phyloP scores from a whole-genome alignment of 2,113 vertebrate genomes.

The Trematocara variabile region DNA sequence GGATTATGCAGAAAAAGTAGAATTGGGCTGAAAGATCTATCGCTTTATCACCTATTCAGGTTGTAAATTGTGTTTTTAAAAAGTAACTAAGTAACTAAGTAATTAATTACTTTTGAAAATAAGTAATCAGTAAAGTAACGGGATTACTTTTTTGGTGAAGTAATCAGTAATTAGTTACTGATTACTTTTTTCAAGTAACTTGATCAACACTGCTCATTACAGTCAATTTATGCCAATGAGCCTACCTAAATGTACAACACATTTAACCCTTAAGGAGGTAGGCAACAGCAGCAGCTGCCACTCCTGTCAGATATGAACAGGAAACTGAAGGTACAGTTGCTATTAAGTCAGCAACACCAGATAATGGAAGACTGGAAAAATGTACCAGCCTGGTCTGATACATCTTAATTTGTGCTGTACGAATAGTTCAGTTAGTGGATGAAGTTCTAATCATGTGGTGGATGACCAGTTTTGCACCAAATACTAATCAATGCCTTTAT shows the following conservation, averaged over 20 bases:
- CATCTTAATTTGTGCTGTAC: not conserved
- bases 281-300: not conserved
- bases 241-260: not conserved
- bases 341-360: not conserved
- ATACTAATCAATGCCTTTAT: not conserved
- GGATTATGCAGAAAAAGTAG: too few species aligned
- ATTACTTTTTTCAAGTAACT: too few species aligned
- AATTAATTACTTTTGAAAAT: too few species aligned
- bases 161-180: too few species aligned
- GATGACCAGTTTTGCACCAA: not conserved
- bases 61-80: too few species aligned
- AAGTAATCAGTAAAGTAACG: too few species aligned
- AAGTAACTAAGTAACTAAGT: too few species aligned
- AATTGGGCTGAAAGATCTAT: too few species aligned
- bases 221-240: not conserved
- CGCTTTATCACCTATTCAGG: too few species aligned
- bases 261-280: not conserved
- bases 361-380: not conserved
- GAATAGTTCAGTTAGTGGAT: not conserved
- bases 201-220: not conserved
- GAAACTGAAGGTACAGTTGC: not conserved
- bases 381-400: not conserved
- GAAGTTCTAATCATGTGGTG: not conserved
- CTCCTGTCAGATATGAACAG: not conserved
- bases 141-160: too few species aligned